Percentiles rank a stretch among this genome's conserved stretches.
phyloP scores from a whole-genome alignment of 2,113 vertebrate genomes.

The Brevimyrus niger region DNA sequence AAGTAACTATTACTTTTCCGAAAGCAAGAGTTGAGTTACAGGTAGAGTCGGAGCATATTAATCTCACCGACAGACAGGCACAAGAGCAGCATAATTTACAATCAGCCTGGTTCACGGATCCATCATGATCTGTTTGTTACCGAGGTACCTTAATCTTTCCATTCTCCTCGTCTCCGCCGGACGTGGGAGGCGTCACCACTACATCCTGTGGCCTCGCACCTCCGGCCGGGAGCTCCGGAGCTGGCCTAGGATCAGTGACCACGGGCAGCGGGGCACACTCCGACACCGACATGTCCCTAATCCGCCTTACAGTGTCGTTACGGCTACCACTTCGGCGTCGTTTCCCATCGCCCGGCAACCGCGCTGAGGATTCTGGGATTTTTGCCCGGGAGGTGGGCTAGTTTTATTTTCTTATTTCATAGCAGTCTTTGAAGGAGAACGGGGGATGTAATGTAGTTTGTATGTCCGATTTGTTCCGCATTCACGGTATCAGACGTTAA shows the following conservation, averaged over 20 bases:
- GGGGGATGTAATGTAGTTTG: neutral
- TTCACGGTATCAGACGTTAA: neutral
- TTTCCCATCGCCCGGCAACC: slow-evolving; percentile 37
- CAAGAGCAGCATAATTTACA: neutral
- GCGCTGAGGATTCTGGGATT: neutral
- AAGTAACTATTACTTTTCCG: neutral
- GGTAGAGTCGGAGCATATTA: neutral
- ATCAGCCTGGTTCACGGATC: neutral
- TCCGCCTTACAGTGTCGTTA: neutral
- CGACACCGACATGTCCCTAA: neutral
- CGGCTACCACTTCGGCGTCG: neutral
- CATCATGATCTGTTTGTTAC: neutral
- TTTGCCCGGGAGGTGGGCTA: slow-evolving; percentile 36
- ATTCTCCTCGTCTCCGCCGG: neutral
- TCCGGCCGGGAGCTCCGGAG: neutral
- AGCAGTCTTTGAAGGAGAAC: neutral
- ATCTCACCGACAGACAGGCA: neutral
- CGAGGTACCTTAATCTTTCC: slow-evolving; percentile 41
- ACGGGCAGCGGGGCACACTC: neutral
- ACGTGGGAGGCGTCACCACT: neutral
- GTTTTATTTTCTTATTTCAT: neutral
- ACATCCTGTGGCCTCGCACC: neutral
- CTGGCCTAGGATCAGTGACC: neutral
- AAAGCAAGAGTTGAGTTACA: neutral
- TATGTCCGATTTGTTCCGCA: neutral